A percentile compares a stretch with the other conserved stretches of the same genome.
These are phyloP conservation scores for Arctia plantaginis DNA, from an alignment of 2,888 invertebrate species.

Conservation along the genomic window DNA sequence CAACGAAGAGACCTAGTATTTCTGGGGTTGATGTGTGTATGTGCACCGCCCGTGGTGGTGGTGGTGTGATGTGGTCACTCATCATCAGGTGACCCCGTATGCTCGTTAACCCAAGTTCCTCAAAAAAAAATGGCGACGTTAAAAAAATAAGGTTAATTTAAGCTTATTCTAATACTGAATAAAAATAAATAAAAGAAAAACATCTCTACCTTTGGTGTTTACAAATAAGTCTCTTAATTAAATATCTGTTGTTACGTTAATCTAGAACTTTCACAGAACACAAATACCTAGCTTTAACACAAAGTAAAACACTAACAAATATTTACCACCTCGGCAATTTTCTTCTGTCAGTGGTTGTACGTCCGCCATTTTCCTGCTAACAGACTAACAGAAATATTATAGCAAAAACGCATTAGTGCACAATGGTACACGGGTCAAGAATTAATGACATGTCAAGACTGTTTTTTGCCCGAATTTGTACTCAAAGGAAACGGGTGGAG, in stretches of 20 bases:
- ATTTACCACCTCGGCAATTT: neutral
- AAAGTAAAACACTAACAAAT: neutral
- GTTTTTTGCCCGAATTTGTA: conserved; percentile 29
- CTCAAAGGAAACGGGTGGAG: conserved; percentile 1
- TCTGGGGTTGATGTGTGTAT: too few relatives aligned
- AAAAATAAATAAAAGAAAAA: too few relatives aligned
- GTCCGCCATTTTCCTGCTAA: conserved; percentile 39
- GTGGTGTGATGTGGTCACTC: too few relatives aligned
- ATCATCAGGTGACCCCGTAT: too few relatives aligned
- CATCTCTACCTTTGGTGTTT: too few relatives aligned
- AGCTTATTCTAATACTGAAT: too few relatives aligned
- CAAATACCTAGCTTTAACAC: neutral
- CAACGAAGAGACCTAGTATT: too few relatives aligned
- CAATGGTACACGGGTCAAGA: conserved; percentile 40
- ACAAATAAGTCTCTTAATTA: too few relatives aligned
- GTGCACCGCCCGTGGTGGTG: too few relatives aligned
- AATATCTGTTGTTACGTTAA: neutral
- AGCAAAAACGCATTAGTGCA: conserved; percentile 55
- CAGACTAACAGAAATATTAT: conserved; percentile 48
- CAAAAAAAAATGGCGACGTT: too few relatives aligned
- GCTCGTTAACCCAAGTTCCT: too few relatives aligned
- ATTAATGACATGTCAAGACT: conserved; percentile 46
- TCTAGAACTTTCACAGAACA: neutral
- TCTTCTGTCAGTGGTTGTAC: conserved; percentile 5
- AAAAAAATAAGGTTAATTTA: too few relatives aligned